Evolutionary conservation across 2,797 vertebrate species (phyloP), one percentile per base, ranked within the genome.

Genomic region (Paguma larvata): DNA sequence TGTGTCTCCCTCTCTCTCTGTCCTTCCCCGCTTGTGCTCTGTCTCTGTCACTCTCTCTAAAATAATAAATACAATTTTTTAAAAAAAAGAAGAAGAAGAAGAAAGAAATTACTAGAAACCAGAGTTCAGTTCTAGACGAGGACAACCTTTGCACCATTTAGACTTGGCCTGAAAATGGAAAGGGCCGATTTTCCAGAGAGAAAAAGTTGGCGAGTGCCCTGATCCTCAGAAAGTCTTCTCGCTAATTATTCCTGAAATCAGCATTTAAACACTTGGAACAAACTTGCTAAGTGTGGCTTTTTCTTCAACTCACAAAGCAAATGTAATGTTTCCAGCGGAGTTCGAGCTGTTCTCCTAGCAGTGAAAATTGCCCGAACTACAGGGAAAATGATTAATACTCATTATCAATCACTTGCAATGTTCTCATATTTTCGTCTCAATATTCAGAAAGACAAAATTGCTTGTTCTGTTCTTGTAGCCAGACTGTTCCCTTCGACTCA

Each of bases 401-500:
- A 92, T 95, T 90, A 92, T 95, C 95, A 97, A 56, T 88, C 95
- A 44, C 91, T 94, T 44, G 70, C 91, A 83, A 79, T 97, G 91
- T 97, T 96, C 97, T 94, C 85, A 18, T 88, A 89, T 92, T 97
- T 97, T 97, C 85, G 91, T 92, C 92, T 96, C 87, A 38, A 97
- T 97, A 93, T 94, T 97, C 87, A 88, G 91, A 93, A 96, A 97
- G 96, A 94, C 91, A 95, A 97, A 97, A 97, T 97, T 46, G 87
- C 56, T 86, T 85, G 80, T 95, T 96, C 93, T 97, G 86, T 97
- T 97, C 94, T 97, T 87, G 68, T 59, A 92, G 89, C 70, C 68
- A 51, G 85, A 0, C 70, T 97, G 93, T 92, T 97, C 91, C 78
- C 70, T 95, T 95, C 80, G 65, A 75, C 82, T 92, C 70, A 65